Evolutionary conservation across 2,113 vertebrate genomes (phyloP).

Genomic region (Elachura formosa): DNA sequence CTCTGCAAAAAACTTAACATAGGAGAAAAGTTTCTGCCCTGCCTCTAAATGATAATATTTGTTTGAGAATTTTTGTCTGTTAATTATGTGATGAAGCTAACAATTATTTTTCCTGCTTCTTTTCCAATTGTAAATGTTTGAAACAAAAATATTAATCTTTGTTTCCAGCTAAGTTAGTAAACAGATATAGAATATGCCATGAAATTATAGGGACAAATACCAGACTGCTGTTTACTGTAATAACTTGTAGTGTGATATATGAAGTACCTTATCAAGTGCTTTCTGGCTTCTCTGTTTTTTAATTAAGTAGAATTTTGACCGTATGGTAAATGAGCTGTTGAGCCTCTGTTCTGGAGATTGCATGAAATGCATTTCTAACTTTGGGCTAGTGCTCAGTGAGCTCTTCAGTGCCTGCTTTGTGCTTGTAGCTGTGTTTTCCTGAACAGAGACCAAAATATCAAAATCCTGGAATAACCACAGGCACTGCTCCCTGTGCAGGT

Average conservation of each 20-base stretch:
- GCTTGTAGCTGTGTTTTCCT: background rate
- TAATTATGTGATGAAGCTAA: background rate
- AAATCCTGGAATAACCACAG: background rate
- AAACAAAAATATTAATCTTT: background rate
- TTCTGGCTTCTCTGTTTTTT: background rate
- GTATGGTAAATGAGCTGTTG: fast-evolving
- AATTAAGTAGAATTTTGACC: background rate
- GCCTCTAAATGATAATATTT: background rate
- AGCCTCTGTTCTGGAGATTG: background rate
- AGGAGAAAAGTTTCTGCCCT: background rate
- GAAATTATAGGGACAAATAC: background rate
- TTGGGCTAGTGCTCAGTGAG: background rate
- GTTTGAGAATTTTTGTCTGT: background rate
- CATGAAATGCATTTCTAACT: background rate
- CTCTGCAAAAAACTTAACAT: background rate
- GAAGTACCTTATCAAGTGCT: background rate
- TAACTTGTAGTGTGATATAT: background rate
- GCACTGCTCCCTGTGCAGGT: background rate
- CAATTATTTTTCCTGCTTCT: background rate
- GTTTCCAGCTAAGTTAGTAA: background rate
- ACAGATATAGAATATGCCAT: background rate
- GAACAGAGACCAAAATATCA: background rate
- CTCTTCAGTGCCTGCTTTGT: background rate
- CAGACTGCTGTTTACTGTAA: background rate
- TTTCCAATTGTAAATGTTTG: background rate